Conservation (phyloP, 2,888 invertebrate genomes). For the Folsomia candida region DNA sequence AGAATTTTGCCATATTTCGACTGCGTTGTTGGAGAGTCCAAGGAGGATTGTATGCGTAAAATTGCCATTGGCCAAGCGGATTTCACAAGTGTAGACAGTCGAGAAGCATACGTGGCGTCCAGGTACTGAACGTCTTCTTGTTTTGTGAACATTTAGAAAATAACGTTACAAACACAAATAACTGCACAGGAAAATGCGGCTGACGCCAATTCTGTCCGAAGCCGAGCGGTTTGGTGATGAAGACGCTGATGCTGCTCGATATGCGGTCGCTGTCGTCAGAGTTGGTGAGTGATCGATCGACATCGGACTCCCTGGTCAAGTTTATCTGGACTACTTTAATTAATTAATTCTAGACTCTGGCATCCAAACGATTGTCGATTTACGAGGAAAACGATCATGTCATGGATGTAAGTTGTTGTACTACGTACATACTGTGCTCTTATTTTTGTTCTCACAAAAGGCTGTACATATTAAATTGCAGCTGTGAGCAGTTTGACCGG, state of each 20-base stretch:
- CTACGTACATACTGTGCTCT: not conserved
- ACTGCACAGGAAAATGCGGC: constrained; percentile 35
- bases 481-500: constrained; percentile 44
- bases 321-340: no score
- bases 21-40: constrained; percentile 66
- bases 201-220: constrained; percentile 48
- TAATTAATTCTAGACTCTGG: no score
- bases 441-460: not conserved
- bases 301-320: no score
- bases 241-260: constrained; percentile 48
- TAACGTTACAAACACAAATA: no score
- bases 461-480: not conserved
- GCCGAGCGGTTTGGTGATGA: constrained; percentile 49
- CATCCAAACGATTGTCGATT: constrained; percentile 46
- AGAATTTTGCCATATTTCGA: constrained; percentile 76
- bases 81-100: constrained; percentile 68
- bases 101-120: constrained; percentile 68
- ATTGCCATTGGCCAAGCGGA: constrained; percentile 66
- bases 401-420: constrained; percentile 45
- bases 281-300: no score
- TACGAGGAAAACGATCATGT: constrained; percentile 48
- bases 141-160: no score
- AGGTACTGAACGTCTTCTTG: no score
- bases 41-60: constrained; percentile 69
- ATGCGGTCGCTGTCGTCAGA: constrained; percentile 46